These are phyloP conservation scores for Amblyornis subalaris DNA, from an alignment of 2,113 vertebrate genomes.

Conservation along the genomic window DNA sequence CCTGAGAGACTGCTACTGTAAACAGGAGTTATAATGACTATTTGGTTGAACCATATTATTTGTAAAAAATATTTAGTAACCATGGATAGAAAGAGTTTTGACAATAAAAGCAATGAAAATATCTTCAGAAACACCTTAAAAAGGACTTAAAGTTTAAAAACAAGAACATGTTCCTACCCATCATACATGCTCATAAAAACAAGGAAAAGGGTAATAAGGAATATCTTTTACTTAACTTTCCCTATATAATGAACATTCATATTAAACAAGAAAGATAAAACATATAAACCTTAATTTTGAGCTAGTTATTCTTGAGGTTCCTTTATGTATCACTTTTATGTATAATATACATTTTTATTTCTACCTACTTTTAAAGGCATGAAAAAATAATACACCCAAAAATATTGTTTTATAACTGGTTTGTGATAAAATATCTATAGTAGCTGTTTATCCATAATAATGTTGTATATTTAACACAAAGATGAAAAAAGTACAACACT, in stretches of 20 bases:
- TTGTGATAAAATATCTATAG: slow-evolving; percentile 9
- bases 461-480: slow-evolving; percentile 31
- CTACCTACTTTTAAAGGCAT: not conserved
- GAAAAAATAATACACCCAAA: not conserved
- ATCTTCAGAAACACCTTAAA: not conserved
- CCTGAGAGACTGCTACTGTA: not conserved
- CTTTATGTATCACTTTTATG: not conserved
- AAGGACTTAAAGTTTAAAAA: not conserved
- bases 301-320: not conserved
- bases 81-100: not conserved
- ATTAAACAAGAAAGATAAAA: not conserved
- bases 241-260: not conserved
- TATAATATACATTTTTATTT: not conserved
- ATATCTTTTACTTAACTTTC: not conserved
- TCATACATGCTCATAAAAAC: not conserved
- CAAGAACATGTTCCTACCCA: not conserved
- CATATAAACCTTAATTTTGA: not conserved
- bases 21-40: not conserved
- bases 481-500: not conserved
- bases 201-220: not conserved
- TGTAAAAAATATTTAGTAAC: not conserved
- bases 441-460: slow-evolving; percentile 16
- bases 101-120: not conserved
- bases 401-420: not conserved
- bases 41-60: not conserved